These are phyloP conservation scores for Semnornis frantzii DNA, from an alignment of 2,113 vertebrate species.

Conservation along the genomic window DNA sequence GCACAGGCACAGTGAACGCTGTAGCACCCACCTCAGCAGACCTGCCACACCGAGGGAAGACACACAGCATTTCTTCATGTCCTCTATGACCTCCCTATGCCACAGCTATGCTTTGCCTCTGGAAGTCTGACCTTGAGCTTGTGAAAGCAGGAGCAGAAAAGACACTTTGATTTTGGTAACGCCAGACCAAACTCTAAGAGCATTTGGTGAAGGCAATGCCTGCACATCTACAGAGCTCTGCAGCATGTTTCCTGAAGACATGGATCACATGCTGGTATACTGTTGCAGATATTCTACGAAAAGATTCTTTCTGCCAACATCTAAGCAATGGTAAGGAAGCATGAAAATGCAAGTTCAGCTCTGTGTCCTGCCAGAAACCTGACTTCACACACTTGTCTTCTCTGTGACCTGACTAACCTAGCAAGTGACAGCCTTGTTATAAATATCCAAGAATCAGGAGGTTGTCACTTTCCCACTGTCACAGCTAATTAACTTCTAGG, in stretches of 20 bases:
- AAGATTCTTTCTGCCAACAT: neutral
- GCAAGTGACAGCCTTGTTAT: conserved; percentile 66
- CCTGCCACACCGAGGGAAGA: fast-evolving
- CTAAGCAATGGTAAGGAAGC: neutral
- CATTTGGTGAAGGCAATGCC: neutral
- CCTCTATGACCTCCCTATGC: neutral
- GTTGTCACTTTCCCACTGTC: conserved; percentile 74
- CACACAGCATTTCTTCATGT: neutral
- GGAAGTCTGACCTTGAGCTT: neutral
- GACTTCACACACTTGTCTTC: conserved; percentile 57
- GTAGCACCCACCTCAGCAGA: neutral
- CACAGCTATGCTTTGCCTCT: neutral
- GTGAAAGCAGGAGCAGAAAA: neutral
- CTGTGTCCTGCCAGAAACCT: conserved; percentile 51
- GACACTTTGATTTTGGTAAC: neutral
- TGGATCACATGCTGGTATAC: neutral
- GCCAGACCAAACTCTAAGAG: neutral
- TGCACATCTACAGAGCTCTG: neutral
- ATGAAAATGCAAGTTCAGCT: neutral
- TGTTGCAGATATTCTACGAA: neutral
- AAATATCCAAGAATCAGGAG: conserved; percentile 70
- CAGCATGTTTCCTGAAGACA: neutral
- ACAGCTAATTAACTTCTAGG: conserved; percentile 76
- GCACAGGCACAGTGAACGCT: fast-evolving
- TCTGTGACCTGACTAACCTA: conserved; percentile 54